Base-by-base conservation (phyloP, 1,140 invertebrate genomes). In the Ditylenchus dipsaci region DNA sequence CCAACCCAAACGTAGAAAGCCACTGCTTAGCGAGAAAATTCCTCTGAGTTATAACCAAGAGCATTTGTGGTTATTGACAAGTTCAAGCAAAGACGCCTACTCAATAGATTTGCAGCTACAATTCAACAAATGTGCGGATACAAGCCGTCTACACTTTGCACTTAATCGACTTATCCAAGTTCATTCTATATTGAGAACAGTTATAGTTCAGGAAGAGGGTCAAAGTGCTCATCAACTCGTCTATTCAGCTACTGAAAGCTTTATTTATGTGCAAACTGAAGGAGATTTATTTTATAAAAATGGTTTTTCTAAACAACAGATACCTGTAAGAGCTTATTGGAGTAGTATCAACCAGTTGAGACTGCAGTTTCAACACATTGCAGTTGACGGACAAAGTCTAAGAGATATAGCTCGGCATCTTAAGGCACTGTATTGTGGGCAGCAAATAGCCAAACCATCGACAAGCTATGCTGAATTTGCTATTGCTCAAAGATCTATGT, bases 321-420 rank as follows among this genome's bases (percentile, higher is more conserved):
- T 17, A 7, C 49, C 49, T 53, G 15, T 53, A 21, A 19, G 15
- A 53, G 49, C 49, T 15, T 5, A 53, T 53, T 53, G n/a, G 49
- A 53, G 23, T 21, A 17, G 49, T 26, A 11, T 17, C 8, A 53
- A 53, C 23, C 49, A 26, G 8, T 26, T 53, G 8, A 53, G 49
- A 26, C 17, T 73, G 29, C 0, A 11, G 21, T 26, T 70, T 21
- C 27, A 73, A 19, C 71, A 73, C 56, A 61, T 43, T 13, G 63
- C 71, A 11, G 62, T 73, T 26, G 71, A 73, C 62, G 71, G 71
- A 42, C 38, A 43, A 56, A 74, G 71, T 26, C 42, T 73, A 21
- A 29, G 43, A 1, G 47, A 29, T 42, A 29, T 71, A 15, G 33
- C 21, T 1, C 27, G 43, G 23, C 19, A 68, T 17, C 68, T 68